Conservation (phyloP, 2,113 vertebrate species). For the Salvator merianae region DNA sequence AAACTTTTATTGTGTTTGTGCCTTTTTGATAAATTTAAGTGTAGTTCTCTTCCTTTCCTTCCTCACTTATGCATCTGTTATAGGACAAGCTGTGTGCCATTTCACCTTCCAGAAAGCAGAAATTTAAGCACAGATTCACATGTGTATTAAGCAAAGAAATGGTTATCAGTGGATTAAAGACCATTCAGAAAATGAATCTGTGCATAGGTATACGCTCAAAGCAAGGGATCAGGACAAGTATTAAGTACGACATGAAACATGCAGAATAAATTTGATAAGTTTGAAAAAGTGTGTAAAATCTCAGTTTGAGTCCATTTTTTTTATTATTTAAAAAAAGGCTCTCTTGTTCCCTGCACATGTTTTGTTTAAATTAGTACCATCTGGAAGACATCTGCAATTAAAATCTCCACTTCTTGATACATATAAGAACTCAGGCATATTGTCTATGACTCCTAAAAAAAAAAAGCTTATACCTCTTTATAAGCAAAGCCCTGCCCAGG, state of each 20-base stretch:
- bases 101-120: conserved; percentile 37
- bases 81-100: conserved; percentile 21
- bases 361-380: conserved; percentile 69
- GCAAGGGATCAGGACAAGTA: too few relatives aligned
- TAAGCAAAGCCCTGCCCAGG: conserved; percentile 15
- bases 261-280: conserved; percentile 61
- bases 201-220: conserved; percentile 43
- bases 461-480: conserved; percentile 28
- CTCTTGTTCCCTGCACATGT: conserved; percentile 71
- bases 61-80: conserved; percentile 13
- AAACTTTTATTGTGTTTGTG: not conserved
- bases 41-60: not conserved
- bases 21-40: not conserved
- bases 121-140: conserved; percentile 49
- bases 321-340: conserved; percentile 65
- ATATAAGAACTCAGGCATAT: conserved; percentile 41
- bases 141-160: conserved; percentile 41
- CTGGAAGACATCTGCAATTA: conserved; percentile 77
- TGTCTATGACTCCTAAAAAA: conserved; percentile 56
- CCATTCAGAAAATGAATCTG: conserved; percentile 68
- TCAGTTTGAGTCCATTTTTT: conserved; percentile 54
- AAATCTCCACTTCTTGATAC: conserved; percentile 56
- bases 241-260: not conserved
- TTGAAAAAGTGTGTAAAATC: conserved; percentile 71
- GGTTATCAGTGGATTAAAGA: conserved; percentile 52